Conservation (phyloP, 1,140 invertebrate species). For the Solen grandis region DNA sequence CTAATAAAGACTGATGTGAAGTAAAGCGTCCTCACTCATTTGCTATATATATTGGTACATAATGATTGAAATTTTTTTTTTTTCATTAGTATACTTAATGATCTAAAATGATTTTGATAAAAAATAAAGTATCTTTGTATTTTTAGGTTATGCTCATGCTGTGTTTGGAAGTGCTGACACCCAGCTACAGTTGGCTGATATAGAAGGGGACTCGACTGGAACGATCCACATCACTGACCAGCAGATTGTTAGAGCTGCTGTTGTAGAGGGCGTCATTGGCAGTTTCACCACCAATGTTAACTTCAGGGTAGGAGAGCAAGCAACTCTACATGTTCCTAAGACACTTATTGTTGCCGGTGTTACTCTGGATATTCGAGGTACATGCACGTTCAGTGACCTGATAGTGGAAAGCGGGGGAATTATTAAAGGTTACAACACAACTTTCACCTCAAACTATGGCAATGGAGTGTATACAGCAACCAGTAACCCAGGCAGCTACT, state of each 20-base stretch:
- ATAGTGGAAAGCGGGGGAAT: slow-evolving; percentile 64
- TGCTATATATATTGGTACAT: too few relatives aligned
- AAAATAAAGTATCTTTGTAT: too few relatives aligned
- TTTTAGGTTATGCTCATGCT: slow-evolving; percentile 66
- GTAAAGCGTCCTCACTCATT: too few relatives aligned
- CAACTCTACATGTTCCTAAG: slow-evolving; percentile 65
- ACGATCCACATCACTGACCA: slow-evolving; percentile 61
- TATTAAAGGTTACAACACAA: slow-evolving; percentile 65
- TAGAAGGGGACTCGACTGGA: slow-evolving; percentile 67
- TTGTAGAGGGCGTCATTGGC: slow-evolving; percentile 62
- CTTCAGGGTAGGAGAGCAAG: slow-evolving; percentile 62
- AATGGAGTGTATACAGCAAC: slow-evolving; percentile 58
- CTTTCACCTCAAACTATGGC: slow-evolving; percentile 64
- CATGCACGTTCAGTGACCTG: slow-evolving; percentile 69
- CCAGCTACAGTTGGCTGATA: slow-evolving; percentile 55
- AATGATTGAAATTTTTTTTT: too few relatives aligned
- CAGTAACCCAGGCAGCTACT: slow-evolving; percentile 59
- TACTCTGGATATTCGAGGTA: slow-evolving; percentile 58
- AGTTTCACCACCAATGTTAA: slow-evolving; percentile 64
- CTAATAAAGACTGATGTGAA: too few relatives aligned
- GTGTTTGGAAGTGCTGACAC: slow-evolving; percentile 54
- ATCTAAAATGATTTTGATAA: too few relatives aligned
- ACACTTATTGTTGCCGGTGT: slow-evolving; percentile 67
- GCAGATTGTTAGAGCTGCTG: slow-evolving; percentile 66
- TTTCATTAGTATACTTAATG: too few relatives aligned